Conservation (phyloP, 2,888 invertebrate species). For the Cephus sareptanus region DNA sequence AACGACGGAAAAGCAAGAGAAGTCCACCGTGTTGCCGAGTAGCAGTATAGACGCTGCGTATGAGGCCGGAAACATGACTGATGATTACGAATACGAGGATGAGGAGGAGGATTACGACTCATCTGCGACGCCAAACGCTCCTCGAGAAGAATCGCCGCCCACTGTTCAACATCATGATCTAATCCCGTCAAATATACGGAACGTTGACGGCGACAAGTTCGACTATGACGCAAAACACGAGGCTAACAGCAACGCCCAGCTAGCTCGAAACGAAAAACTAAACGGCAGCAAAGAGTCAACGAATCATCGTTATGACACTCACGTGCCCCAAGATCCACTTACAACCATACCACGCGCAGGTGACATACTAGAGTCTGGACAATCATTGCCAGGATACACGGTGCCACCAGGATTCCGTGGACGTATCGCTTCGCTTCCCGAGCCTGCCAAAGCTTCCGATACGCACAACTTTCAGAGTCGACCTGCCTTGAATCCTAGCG, state of each 20-base stretch:
- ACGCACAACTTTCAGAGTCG: background rate
- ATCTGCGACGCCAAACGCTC: background rate
- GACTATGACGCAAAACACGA: background rate
- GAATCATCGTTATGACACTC: slow-evolving; percentile 74
- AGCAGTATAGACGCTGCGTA: background rate
- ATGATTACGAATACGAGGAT: slow-evolving; percentile 70
- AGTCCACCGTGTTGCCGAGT: background rate
- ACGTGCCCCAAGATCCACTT: slow-evolving; percentile 64
- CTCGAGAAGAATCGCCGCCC: background rate
- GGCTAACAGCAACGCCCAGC: background rate
- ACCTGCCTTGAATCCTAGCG: background rate
- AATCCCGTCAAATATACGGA: background rate
- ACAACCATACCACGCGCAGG: slow-evolving; percentile 66
- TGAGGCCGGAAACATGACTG: background rate
- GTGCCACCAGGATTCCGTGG: slow-evolving; percentile 78
- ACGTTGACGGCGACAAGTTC: background rate
- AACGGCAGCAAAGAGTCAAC: slow-evolving; percentile 42
- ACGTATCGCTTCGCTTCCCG: slow-evolving; percentile 73
- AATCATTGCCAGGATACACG: slow-evolving; percentile 75
- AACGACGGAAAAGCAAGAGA: background rate
- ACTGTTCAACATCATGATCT: background rate
- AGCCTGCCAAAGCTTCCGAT: slow-evolving; percentile 70
- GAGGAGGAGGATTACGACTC: slow-evolving; percentile 66
- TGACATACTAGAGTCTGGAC: slow-evolving; percentile 74
- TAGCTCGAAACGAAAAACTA: slow-evolving; percentile 26